Evolutionary conservation across 1,140 invertebrate genomes (phyloP).

Genomic region (Octopus bimaculoides): DNA sequence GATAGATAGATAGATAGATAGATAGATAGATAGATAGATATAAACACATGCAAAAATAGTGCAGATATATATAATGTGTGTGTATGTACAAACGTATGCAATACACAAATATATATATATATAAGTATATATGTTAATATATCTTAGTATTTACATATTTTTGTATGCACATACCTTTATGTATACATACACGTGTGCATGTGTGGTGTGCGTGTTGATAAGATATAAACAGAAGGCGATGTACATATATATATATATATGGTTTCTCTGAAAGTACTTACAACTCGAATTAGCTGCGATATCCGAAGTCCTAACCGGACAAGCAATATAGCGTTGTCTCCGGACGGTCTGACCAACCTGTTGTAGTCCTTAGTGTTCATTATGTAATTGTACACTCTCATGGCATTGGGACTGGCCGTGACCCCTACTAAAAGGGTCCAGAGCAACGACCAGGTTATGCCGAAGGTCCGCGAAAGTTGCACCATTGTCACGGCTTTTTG

Average conservation of each 20-base stretch:
- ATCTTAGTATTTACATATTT: not conserved
- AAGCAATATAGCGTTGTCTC: slow-evolving; percentile 14
- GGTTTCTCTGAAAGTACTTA: slow-evolving; percentile 6
- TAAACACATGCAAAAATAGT: not conserved
- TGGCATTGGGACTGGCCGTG: not conserved
- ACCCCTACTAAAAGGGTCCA: not conserved
- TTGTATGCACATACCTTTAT: no score
- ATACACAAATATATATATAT: not conserved
- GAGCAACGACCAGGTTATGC: no score
- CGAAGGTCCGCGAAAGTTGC: no score
- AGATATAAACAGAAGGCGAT: no score
- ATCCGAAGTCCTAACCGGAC: slow-evolving; percentile 24
- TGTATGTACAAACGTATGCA: not conserved
- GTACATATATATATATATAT: no score
- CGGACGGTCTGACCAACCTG: slow-evolving; percentile 22
- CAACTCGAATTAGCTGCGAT: slow-evolving; percentile 22
- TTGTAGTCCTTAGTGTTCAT: slow-evolving; percentile 21
- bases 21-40: not conserved
- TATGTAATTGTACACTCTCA: not conserved
- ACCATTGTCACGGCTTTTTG: no score
- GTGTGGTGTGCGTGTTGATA: no score
- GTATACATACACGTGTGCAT: no score
- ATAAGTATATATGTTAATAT: not conserved
- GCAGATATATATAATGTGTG: not conserved
- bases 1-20: not conserved